These are phyloP conservation scores for Thumatha senex DNA, from an alignment of 2,888 invertebrate genomes.

Conservation along the genomic window DNA sequence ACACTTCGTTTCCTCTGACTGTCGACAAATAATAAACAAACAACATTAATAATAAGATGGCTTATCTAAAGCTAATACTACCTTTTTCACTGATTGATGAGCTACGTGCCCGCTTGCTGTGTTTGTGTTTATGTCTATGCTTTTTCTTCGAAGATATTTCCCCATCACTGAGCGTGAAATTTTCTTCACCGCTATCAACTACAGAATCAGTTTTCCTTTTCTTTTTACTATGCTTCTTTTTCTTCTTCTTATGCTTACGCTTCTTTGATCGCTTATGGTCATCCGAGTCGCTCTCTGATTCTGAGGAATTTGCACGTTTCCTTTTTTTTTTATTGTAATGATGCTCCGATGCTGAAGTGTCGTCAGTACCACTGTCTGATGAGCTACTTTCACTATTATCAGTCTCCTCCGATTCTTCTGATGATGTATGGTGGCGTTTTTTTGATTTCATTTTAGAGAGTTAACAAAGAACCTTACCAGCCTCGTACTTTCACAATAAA, in stretches of 20 bases:
- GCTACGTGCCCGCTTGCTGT: constrained; percentile 58
- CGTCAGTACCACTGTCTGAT: constrained; percentile 72
- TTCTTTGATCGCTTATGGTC: constrained; percentile 70
- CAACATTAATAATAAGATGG: no score
- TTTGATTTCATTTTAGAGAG: constrained; percentile 65
- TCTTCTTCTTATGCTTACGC: constrained; percentile 80
- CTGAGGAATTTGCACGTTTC: constrained; percentile 71
- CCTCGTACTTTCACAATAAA: not conserved
- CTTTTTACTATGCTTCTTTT: constrained; percentile 77
- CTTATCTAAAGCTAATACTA: constrained; percentile 19
- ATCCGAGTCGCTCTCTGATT: constrained; percentile 71
- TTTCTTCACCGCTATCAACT: constrained; percentile 54
- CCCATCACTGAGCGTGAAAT: constrained; percentile 66
- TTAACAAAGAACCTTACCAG: not conserved
- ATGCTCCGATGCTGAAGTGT: constrained; percentile 64
- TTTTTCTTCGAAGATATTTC: constrained; percentile 72
- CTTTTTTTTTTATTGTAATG: constrained; percentile 75
- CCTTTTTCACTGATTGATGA: constrained; percentile 60
- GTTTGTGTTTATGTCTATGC: constrained; percentile 74
- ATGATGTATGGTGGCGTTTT: constrained; percentile 69
- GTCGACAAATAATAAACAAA: no score
- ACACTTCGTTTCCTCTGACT: no score
- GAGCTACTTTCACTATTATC: constrained; percentile 66
- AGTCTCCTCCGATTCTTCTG: constrained; percentile 72
- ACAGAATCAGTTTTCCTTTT: constrained; percentile 66